These are phyloP conservation scores for Tonatia bakeri DNA, from an alignment of 2,113 vertebrate genomes.

Conservation along the genomic window DNA sequence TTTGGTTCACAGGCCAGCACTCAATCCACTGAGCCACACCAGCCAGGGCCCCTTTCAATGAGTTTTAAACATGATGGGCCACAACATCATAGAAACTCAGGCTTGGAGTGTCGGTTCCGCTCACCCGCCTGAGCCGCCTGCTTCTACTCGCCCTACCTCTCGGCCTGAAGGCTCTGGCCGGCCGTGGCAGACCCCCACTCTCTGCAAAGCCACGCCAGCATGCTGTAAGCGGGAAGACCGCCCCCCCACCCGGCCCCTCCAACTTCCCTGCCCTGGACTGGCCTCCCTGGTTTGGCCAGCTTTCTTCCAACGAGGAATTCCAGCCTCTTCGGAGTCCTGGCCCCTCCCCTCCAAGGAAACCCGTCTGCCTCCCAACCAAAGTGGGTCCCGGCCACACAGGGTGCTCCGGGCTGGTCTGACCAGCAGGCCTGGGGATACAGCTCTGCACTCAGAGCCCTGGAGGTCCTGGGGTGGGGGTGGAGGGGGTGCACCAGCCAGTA, in stretches of 20 bases:
- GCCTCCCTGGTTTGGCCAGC: background rate
- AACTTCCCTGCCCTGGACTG: too few relatives aligned
- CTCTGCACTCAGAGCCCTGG: background rate
- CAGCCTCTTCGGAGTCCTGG: background rate
- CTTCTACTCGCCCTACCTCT: background rate
- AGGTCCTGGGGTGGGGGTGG: too few relatives aligned
- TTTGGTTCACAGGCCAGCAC: too few relatives aligned
- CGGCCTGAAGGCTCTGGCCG: background rate
- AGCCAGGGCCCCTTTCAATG: background rate
- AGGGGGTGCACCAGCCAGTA: background rate
- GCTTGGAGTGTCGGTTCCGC: background rate
- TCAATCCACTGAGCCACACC: too few relatives aligned
- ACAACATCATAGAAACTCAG: background rate
- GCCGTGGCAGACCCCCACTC: background rate
- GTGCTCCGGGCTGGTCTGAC: background rate
- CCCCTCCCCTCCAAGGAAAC: background rate
- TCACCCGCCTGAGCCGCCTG: background rate
- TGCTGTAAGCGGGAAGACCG: background rate
- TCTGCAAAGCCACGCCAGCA: background rate
- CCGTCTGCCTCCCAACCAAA: background rate
- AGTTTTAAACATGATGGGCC: background rate
- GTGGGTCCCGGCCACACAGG: background rate
- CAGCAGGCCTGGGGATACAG: background rate
- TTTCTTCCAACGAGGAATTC: background rate
- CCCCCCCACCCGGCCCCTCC: background rate